phyloP scores from a whole-genome alignment of 2,888 invertebrate species.

The Drosophila birchii region DNA sequence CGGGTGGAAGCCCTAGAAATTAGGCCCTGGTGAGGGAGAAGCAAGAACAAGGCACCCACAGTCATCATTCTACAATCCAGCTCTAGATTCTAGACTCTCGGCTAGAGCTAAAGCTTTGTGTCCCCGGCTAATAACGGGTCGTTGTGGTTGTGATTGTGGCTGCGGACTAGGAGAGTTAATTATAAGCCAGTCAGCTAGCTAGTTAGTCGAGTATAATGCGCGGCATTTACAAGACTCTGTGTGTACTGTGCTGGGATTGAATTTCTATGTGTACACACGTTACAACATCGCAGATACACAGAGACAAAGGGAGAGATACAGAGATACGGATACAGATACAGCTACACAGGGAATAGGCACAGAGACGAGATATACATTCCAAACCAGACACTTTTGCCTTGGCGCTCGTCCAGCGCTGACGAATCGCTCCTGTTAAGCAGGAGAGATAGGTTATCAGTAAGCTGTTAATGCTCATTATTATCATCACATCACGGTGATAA shows the following conservation, averaged over 20 bases:
- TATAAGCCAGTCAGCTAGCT: constrained; percentile 65
- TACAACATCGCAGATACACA: constrained; percentile 41
- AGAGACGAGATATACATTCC: constrained; percentile 51
- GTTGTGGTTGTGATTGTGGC: constrained; percentile 63
- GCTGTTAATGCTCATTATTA: background rate
- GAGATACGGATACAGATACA: constrained; percentile 25
- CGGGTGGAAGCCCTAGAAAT: constrained; percentile 59
- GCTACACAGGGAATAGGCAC: constrained; percentile 23
- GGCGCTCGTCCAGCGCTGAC: constrained; percentile 59
- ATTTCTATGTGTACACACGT: constrained; percentile 59
- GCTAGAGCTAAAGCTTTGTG: constrained; percentile 8
- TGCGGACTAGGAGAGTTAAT: constrained; percentile 72
- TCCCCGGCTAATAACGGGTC: constrained; percentile 68
- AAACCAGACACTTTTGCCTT: constrained; percentile 66
- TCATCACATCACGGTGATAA: constrained; percentile 11
- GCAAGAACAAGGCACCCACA: constrained; percentile 48
- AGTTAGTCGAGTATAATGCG: constrained; percentile 58
- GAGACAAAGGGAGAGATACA: constrained; percentile 3
- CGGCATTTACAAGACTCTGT: constrained; percentile 60
- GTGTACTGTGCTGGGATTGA: constrained; percentile 63
- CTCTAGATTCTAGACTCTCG: constrained; percentile 24
- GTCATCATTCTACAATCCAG: constrained; percentile 32
- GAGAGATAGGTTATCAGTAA: constrained; percentile 40
- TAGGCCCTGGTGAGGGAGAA: constrained; percentile 15
- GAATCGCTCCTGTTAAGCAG: constrained; percentile 27